Conservation (phyloP, 2,888 invertebrate genomes). For the Habrosyne pyritoides region DNA sequence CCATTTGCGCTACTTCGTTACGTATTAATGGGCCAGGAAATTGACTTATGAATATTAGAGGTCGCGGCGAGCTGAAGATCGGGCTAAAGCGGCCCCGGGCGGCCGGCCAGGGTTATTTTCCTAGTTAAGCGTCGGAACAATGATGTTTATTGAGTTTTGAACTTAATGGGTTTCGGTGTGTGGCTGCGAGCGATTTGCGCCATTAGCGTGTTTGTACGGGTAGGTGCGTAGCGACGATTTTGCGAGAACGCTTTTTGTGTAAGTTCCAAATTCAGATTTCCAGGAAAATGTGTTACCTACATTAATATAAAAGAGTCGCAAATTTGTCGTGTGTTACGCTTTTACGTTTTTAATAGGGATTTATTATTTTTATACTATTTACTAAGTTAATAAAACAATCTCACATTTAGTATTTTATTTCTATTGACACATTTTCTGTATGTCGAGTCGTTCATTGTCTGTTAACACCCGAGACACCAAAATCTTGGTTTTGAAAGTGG, state of each 20-base stretch:
- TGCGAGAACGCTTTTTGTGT: slow-evolving; percentile 9
- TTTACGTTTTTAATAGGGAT: not conserved
- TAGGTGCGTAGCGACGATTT: slow-evolving; percentile 8
- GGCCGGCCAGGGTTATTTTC: slow-evolving; percentile 69
- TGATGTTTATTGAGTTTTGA: slow-evolving; percentile 79
- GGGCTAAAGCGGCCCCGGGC: slow-evolving; percentile 76
- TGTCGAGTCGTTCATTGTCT: not conserved
- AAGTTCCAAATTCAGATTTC: not conserved
- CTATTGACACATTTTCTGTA: not conserved
- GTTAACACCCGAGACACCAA: not conserved
- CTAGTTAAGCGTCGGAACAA: slow-evolving; percentile 80
- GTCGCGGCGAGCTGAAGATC: slow-evolving; percentile 73
- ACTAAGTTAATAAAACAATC: not conserved
- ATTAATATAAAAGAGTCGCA: not conserved
- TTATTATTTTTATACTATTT: not conserved
- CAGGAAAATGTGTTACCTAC: not conserved
- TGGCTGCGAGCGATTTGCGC: slow-evolving; percentile 64
- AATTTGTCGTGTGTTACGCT: not conserved
- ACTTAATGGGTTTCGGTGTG: slow-evolving; percentile 73
- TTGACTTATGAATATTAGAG: slow-evolving; percentile 84
- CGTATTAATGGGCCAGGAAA: slow-evolving; percentile 84
- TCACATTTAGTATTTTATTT: not conserved
- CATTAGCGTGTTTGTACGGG: slow-evolving; percentile 71
- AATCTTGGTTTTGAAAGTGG: not conserved
- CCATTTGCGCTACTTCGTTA: slow-evolving; percentile 84